phyloP scores from a whole-genome alignment of 1,140 invertebrate species.

The Littorina saxatilis region DNA sequence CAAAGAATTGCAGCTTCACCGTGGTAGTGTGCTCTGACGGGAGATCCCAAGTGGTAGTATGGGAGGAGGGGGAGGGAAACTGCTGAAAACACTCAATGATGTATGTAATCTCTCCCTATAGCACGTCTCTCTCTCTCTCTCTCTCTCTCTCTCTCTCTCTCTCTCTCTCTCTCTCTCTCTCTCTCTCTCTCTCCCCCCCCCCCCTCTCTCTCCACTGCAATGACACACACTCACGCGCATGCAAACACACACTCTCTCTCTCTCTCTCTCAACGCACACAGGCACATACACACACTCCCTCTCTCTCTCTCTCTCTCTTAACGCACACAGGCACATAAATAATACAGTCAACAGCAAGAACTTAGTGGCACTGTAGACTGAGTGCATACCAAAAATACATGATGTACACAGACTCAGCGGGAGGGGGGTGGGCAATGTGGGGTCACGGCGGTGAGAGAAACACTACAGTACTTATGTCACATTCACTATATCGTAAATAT shows the following conservation, averaged over 20 bases:
- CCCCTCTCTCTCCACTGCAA: no score
- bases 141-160: background rate
- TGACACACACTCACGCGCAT: no score
- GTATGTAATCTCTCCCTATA: background rate
- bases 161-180: no score
- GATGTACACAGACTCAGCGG: background rate
- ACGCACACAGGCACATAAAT: conserved; percentile 12
- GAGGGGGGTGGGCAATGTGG: background rate
- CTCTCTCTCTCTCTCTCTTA: background rate
- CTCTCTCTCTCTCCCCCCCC: no score
- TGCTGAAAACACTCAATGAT: background rate
- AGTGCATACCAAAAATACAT: background rate
- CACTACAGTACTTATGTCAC: background rate
- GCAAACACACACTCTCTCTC: background rate
- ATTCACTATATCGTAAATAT: background rate
- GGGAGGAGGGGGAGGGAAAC: background rate
- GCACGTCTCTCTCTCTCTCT: background rate
- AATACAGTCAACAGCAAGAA: background rate
- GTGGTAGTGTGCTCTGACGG: background rate
- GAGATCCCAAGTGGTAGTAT: background rate
- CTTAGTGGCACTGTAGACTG: no score
- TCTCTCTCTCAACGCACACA: conserved; percentile 12
- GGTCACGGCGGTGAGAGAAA: background rate
- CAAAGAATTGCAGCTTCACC: conserved; percentile 5
- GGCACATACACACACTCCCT: background rate